Percentiles rank a stretch among this genome's conserved stretches.
Evolutionary conservation across 2,113 vertebrate species (phyloP).

Genomic region (Scopus umbretta): DNA sequence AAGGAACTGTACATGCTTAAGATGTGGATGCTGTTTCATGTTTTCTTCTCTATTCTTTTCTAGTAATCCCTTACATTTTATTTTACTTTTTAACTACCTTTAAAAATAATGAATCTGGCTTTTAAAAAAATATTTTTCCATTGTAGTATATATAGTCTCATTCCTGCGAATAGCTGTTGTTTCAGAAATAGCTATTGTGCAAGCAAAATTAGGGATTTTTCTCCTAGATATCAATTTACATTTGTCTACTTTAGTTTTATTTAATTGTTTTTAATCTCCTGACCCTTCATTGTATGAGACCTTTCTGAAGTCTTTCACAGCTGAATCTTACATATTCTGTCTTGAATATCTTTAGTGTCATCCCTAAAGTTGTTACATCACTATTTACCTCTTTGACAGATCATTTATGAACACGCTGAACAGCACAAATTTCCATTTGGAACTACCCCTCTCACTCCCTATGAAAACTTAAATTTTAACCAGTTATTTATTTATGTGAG

Average conservation of each 20-base stretch:
- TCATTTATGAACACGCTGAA: neutral
- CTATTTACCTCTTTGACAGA: neutral
- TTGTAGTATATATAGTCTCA: neutral
- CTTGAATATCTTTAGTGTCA: neutral
- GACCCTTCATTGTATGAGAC: neutral
- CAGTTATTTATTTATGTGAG: neutral
- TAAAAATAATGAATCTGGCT: neutral
- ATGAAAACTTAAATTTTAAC: neutral
- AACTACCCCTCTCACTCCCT: neutral
- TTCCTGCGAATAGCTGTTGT: neutral
- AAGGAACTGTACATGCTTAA: neutral
- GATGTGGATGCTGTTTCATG: neutral
- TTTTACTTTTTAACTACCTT: neutral
- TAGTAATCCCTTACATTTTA: neutral
- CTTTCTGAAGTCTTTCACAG: neutral
- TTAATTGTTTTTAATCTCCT: neutral
- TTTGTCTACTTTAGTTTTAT: neutral
- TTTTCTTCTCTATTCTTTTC: neutral
- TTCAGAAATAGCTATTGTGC: neutral
- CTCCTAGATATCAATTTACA: rapidly evolving
- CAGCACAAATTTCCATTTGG: neutral
- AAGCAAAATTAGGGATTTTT: neutral
- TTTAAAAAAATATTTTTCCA: neutral
- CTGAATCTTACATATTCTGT: neutral
- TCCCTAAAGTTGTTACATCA: neutral